Percentiles rank a stretch among this genome's conserved stretches.
Conservation (phyloP, 1,140 invertebrate species). For the Drosophila orosa region DNA sequence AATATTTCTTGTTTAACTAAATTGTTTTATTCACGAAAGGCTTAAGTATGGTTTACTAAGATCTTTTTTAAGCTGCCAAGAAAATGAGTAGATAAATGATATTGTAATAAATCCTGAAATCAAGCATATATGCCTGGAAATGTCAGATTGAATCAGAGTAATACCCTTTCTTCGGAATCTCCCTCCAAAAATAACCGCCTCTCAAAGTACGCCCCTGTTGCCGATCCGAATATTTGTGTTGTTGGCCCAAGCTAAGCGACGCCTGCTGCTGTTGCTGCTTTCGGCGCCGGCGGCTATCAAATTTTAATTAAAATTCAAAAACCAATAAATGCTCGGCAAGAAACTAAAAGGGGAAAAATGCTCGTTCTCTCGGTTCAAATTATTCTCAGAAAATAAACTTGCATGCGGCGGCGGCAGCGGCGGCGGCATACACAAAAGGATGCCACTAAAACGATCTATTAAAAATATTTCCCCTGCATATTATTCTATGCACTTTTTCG, state of each 20-base stretch:
- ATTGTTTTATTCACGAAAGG: background rate
- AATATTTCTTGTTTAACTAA: too few species aligned
- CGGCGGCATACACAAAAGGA: conserved; percentile 37
- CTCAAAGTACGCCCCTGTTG: background rate
- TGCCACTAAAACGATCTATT: conserved; percentile 44
- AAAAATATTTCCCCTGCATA: conserved; percentile 53
- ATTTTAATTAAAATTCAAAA: conserved; percentile 77
- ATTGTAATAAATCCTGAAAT: background rate
- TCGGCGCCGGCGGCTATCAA: conserved; percentile 54
- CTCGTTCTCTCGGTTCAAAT: conserved; percentile 14
- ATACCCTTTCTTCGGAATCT: background rate
- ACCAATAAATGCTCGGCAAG: conserved; percentile 54
- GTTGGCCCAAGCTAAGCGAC: conserved; percentile 30
- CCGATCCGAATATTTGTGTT: conserved; percentile 27
- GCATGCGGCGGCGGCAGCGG: conserved; percentile 23
- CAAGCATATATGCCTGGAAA: background rate
- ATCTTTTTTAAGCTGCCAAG: too few species aligned
- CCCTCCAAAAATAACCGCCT: background rate
- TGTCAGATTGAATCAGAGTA: background rate
- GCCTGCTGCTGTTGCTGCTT: conserved; percentile 23
- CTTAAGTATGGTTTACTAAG: too few species aligned
- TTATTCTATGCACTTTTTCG: conserved; percentile 52
- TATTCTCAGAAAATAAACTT: conserved; percentile 62
- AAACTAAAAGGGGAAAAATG: conserved; percentile 20
- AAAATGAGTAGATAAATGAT: too few species aligned